These are phyloP conservation scores for Taurulus bubalis DNA, from an alignment of 2,113 vertebrate genomes.

Conservation along the genomic window DNA sequence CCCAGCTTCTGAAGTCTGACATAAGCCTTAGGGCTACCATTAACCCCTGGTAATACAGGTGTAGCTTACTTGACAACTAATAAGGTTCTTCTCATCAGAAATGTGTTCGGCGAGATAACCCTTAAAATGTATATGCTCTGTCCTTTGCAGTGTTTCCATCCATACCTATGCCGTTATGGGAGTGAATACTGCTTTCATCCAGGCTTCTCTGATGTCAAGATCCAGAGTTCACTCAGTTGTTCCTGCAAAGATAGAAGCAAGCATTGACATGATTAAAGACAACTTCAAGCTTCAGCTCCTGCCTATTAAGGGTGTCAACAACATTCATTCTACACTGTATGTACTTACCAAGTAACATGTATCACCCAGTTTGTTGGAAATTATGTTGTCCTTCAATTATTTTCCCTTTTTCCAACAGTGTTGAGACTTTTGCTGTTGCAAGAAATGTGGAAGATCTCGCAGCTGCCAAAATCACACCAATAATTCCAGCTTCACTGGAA, in stretches of 20 bases:
- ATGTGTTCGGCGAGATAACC: not conserved
- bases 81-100: not conserved
- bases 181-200: constrained; percentile 86
- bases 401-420: constrained; percentile 68
- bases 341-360: not conserved
- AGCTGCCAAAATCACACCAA: constrained; percentile 76
- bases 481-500: constrained; percentile 74
- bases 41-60: constrained; percentile 74
- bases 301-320: constrained; percentile 75
- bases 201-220: constrained; percentile 82
- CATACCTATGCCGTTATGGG: constrained; percentile 85
- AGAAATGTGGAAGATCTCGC: constrained; percentile 84
- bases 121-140: constrained; percentile 22
- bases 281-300: constrained; percentile 83
- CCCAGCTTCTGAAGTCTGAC: constrained; percentile 78
- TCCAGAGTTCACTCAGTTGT: constrained; percentile 69
- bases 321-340: constrained; percentile 81
- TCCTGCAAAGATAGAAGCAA: constrained; percentile 82
- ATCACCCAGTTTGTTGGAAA: not conserved
- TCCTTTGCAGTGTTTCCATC: constrained; percentile 78
- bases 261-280: constrained; percentile 80
- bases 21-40: constrained; percentile 72
- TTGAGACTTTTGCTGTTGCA: constrained; percentile 83
- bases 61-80: not conserved
- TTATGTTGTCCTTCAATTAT: not conserved